Evolutionary conservation across 2,888 invertebrate genomes (phyloP).

Genomic region (Venustoraphidia nigricollis): DNA sequence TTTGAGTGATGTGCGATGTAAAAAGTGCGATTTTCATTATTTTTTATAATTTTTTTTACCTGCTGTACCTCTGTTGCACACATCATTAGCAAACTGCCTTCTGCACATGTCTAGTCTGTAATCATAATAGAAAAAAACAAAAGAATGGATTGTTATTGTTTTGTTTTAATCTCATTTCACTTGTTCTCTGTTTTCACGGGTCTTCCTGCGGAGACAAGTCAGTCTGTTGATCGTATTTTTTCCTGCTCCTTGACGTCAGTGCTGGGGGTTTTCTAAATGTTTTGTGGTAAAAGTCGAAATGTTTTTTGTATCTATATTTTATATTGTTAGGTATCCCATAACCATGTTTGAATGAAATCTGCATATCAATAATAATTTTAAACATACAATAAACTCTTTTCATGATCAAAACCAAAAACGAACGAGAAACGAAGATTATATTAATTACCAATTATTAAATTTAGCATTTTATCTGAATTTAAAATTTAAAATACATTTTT

Average conservation of each 20-base stretch:
- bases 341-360: neutral
- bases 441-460: no score
- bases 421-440: no score
- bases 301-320: no score
- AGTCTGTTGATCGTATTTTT: no score
- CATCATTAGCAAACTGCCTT: slow-evolving; percentile 84
- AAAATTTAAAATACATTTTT: no score
- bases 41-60: slow-evolving; percentile 43
- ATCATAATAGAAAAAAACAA: slow-evolving; percentile 21
- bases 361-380: neutral
- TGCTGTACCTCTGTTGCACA: slow-evolving; percentile 97
- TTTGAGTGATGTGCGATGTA: neutral
- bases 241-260: no score
- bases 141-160: slow-evolving; percentile 11
- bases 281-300: neutral
- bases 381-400: no score
- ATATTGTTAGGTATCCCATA: neutral
- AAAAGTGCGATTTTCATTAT: slow-evolving; percentile 9
- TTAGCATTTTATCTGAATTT: no score
- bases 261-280: neutral
- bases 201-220: slow-evolving; percentile 1
- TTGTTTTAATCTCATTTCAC: slow-evolving; percentile 21
- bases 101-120: slow-evolving; percentile 99
- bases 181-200: slow-evolving; percentile 2
- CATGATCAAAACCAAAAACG: no score